A percentile compares a stretch with the other conserved stretches of the same genome.
These are phyloP conservation scores for Calephelis perditalis DNA, from an alignment of 2,888 invertebrate species.

Conservation along the genomic window DNA sequence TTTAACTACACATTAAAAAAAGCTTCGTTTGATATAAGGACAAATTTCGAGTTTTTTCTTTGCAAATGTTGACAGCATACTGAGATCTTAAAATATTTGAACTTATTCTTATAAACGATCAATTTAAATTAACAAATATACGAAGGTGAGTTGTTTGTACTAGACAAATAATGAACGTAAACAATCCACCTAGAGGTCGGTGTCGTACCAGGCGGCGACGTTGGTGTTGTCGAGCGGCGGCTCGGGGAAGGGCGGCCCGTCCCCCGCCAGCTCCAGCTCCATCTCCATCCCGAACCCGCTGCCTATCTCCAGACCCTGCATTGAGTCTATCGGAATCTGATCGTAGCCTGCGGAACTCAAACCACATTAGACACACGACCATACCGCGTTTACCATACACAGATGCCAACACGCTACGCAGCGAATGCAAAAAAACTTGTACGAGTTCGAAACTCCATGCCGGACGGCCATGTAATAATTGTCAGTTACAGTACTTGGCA, in stretches of 20 bases:
- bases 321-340: slow-evolving; percentile 97
- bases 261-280: slow-evolving; percentile 84
- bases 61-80: background rate
- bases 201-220: slow-evolving; percentile 98
- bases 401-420: too few species aligned
- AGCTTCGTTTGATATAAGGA: too few species aligned
- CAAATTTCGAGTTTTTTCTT: too few species aligned
- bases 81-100: slow-evolving; percentile 10
- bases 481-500: too few species aligned
- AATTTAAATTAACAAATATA: background rate
- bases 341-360: slow-evolving; percentile 87
- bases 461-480: too few species aligned
- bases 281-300: slow-evolving; percentile 93
- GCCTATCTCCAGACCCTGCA: slow-evolving; percentile 96
- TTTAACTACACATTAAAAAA: too few species aligned
- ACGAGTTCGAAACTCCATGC: too few species aligned
- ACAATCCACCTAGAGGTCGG: slow-evolving; percentile 81
- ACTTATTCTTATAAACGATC: background rate
- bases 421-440: too few species aligned
- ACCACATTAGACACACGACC: too few species aligned
- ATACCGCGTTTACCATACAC: too few species aligned
- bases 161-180: slow-evolving; percentile 1
- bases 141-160: background rate
- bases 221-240: slow-evolving; percentile 95
- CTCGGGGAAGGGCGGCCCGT: slow-evolving; percentile 85